A percentile compares a stretch with the other conserved stretches of the same genome.
phyloP scores from a whole-genome alignment of 2,113 vertebrate genomes.

The Pelobates fuscus region DNA sequence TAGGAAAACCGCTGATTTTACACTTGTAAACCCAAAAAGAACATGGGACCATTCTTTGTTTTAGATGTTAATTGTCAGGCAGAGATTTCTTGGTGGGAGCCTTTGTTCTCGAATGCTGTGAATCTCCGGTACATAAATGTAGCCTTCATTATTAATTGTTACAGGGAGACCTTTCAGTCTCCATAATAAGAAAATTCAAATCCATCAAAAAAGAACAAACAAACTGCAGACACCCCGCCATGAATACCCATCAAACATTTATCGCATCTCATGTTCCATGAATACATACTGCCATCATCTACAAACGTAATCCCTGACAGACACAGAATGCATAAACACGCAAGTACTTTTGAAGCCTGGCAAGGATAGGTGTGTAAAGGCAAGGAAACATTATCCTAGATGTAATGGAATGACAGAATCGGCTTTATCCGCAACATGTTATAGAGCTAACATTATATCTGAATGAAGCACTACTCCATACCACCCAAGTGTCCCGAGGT shows the following conservation, averaged over 20 bases:
- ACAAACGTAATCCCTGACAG: slow-evolving; percentile 23
- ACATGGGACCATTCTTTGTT: no score
- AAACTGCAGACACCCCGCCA: slow-evolving; percentile 6
- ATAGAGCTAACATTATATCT: no score
- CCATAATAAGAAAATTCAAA: slow-evolving; percentile 14
- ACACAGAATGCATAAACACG: neutral
- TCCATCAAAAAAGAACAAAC: slow-evolving; percentile 31
- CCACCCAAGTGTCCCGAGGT: no score
- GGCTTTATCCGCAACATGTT: no score
- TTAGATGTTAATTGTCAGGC: no score
- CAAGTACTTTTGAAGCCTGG: neutral
- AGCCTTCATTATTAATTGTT: slow-evolving; percentile 26
- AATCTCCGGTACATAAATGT: neutral
- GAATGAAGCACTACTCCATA: no score
- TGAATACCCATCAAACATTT: slow-evolving; percentile 23
- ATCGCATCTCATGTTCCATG: slow-evolving; percentile 8
- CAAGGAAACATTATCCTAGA: slow-evolving; percentile 8
- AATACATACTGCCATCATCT: slow-evolving; percentile 14
- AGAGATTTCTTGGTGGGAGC: no score
- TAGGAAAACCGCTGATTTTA: no score
- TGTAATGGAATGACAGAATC: neutral
- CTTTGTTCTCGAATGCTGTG: no score
- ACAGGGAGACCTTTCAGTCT: slow-evolving; percentile 28
- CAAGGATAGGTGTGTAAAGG: neutral
- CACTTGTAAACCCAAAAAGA: no score